phyloP scores from a whole-genome alignment of 2,113 vertebrate species.

The Phrynosoma blainvillii region DNA sequence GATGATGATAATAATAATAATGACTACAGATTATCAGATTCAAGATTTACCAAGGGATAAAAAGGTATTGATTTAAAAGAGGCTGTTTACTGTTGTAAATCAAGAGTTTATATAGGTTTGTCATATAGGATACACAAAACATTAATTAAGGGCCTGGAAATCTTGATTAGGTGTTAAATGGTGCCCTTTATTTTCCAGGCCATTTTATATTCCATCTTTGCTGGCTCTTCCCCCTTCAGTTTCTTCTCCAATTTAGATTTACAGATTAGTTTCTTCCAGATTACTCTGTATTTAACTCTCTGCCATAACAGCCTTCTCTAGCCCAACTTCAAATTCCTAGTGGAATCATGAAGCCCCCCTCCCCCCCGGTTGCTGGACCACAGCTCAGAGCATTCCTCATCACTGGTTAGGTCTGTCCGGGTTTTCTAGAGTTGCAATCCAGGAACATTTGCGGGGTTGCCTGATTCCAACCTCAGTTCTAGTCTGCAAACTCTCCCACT shows the following conservation, averaged over 20 bases:
- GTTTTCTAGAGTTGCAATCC: too few relatives aligned
- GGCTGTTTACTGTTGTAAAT: background rate
- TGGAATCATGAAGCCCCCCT: background rate
- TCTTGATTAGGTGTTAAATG: background rate
- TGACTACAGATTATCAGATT: background rate
- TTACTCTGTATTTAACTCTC: background rate
- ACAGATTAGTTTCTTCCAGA: background rate
- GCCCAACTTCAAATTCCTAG: background rate
- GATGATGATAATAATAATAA: background rate
- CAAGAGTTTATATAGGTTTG: background rate
- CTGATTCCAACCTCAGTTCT: too few relatives aligned
- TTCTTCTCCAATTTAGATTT: background rate
- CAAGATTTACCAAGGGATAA: background rate
- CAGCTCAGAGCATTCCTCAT: too few relatives aligned
- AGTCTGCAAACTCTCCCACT: background rate
- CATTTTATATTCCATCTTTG: background rate
- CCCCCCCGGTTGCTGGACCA: too few relatives aligned
- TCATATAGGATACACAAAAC: background rate
- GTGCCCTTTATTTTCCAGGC: background rate
- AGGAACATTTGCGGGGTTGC: too few relatives aligned
- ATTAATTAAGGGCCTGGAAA: background rate
- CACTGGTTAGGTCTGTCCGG: too few relatives aligned
- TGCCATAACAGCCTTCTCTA: background rate
- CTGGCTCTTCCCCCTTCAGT: background rate
- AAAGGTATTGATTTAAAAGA: background rate